Base-by-base conservation (phyloP, 2,888 invertebrate species). In the Autographa gamma region DNA sequence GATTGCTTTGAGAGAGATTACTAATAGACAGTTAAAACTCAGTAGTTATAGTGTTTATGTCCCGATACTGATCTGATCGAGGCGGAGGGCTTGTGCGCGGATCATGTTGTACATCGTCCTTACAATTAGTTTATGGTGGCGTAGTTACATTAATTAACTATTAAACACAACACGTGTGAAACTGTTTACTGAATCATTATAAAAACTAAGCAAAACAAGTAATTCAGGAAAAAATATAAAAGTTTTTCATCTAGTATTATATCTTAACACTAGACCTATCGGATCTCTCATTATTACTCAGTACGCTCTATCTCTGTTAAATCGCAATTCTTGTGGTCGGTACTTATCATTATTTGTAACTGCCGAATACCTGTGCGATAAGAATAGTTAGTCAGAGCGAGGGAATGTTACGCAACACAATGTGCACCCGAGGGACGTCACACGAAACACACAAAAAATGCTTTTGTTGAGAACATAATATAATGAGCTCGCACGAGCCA, bases 401-500 rank as follows among this genome's bases (percentile, higher is more conserved):
- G 52, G 38, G 64, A 77, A 65, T 62, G 71, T 67, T 16, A 31
- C 56, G n/a, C 43, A 32, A 63, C 63, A 34, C 18, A 18, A 60
- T 60, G 7, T 13, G 68, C 52, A 19, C 59, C 38, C 41, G 5
- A 18, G 52, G 32, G 48, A 34, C 66, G 61, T 43, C 54, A 63
- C 25, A 38, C 48, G 69, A n/a, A 31, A 31, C 0, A 59, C 43
- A n/a, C n/a, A 38, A 68, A 67, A 76, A 77, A 79, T 60, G 34
- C 56, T 68, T 71, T 25, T 61, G 60, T 63, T 71, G 58, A 48
- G 14, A 19, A 60, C 60, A 61, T 63, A 66, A 19, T 4, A 58
- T 68, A 32, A 75, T 48, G 60, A 61, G 60, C 43, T 54, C 69
- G 77, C 79, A 79, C 79, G 79, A 81, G 79, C 81, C 81, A 64